Conservation (phyloP, 2,113 vertebrate genomes). For the Anser brachyrhynchus region DNA sequence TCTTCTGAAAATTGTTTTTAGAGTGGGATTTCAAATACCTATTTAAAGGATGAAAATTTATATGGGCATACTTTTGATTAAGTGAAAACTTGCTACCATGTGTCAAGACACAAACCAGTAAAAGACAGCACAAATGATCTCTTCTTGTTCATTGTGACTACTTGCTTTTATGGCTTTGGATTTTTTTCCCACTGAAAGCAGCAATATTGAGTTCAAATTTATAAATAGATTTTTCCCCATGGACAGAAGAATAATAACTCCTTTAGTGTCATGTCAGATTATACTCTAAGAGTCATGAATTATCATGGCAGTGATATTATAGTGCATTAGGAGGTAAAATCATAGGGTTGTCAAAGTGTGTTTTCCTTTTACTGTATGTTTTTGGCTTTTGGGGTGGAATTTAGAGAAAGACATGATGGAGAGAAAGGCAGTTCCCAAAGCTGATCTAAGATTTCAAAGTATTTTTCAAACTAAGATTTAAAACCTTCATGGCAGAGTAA, state of each 20-base stretch:
- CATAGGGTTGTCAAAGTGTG: neutral
- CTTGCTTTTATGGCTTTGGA: neutral
- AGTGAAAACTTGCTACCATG: neutral
- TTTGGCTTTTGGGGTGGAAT: neutral
- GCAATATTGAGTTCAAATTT: neutral
- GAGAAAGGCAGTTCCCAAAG: neutral
- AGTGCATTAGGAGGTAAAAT: slow-evolving; percentile 9
- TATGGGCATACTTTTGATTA: neutral
- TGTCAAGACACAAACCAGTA: neutral
- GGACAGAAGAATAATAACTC: neutral
- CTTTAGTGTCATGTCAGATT: neutral
- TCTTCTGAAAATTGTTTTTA: neutral
- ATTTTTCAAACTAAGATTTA: slow-evolving; percentile 8
- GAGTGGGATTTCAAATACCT: neutral
- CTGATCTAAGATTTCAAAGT: neutral
- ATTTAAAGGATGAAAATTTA: neutral
- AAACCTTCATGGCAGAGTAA: neutral
- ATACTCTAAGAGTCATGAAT: neutral
- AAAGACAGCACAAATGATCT: neutral
- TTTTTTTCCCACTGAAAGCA: neutral
- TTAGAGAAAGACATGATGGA: neutral
- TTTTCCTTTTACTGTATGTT: neutral
- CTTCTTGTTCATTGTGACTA: neutral
- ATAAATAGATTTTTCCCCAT: neutral
- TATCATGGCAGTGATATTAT: neutral